These are phyloP conservation scores for Pangasius krempfi DNA, from an alignment of 2,797 vertebrate species.

Conservation along the genomic window DNA sequence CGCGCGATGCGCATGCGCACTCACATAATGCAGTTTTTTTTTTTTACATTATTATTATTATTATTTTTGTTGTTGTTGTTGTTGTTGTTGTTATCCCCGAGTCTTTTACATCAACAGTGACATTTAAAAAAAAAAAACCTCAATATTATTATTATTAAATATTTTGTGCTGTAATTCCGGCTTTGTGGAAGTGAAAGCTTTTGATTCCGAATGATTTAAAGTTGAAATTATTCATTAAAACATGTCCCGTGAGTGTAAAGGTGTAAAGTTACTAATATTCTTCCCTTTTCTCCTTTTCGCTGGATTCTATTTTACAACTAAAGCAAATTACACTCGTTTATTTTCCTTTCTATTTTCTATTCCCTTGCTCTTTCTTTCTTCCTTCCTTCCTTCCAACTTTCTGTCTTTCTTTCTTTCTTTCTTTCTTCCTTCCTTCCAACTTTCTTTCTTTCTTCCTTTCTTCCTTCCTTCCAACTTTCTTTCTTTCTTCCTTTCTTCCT, in stretches of 20 bases:
- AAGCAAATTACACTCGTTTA: not conserved
- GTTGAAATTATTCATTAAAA: no score
- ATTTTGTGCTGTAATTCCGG: no score
- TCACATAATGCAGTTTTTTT: not conserved
- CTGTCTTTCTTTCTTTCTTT: slow-evolving; percentile 3
- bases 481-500: no score
- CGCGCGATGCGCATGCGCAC: slow-evolving; percentile 22
- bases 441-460: not conserved
- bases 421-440: not conserved
- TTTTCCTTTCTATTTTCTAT: not conserved
- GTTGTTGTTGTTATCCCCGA: no score
- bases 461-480: no score
- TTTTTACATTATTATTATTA: not conserved
- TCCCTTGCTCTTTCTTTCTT: not conserved
- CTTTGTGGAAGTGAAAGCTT: no score
- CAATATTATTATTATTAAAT: no score
- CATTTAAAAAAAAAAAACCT: no score
- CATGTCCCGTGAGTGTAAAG: no score
- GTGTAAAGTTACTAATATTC: no score
- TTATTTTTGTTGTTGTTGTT: not conserved
- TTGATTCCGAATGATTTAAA: no score
- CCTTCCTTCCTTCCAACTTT: not conserved
- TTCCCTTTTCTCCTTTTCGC: not conserved
- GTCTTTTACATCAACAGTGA: no score
- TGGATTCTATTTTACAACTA: not conserved